These are phyloP conservation scores for Sternotherus odoratus DNA, from an alignment of 2,797 vertebrate genomes.

Conservation along the genomic window DNA sequence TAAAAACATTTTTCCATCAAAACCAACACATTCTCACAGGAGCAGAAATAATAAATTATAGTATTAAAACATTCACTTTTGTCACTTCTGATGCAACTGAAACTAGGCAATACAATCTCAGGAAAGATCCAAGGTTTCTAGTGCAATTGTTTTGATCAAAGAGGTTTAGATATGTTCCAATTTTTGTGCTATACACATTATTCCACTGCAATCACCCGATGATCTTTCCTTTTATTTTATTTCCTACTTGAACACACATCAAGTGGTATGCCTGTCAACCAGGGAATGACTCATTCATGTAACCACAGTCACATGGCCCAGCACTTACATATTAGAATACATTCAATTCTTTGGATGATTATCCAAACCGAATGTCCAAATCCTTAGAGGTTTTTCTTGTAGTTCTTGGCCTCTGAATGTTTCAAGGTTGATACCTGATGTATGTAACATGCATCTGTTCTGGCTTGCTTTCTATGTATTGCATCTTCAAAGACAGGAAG, in stretches of 20 bases:
- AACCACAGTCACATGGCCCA: not conserved
- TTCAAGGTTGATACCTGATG: not conserved
- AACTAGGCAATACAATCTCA: not conserved
- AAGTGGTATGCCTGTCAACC: not conserved
- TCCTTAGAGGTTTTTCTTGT: not conserved
- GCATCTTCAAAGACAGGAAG: not conserved
- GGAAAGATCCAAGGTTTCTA: not conserved
- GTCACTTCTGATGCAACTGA: not conserved
- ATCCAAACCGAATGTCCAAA: not conserved
- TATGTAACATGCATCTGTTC: not conserved
- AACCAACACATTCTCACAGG: not conserved
- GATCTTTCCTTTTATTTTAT: not conserved
- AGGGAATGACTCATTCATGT: not conserved
- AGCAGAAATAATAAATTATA: not conserved
- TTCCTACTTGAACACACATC: not conserved
- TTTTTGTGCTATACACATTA: not conserved
- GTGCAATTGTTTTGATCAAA: not conserved
- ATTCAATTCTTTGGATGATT: not conserved
- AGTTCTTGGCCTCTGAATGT: not conserved
- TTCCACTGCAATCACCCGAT: not conserved
- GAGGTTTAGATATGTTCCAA: not conserved
- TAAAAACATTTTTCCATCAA: not conserved
- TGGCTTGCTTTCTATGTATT: not conserved
- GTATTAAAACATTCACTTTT: not conserved
- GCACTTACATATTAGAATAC: not conserved